Conservation (phyloP, 2,888 invertebrate genomes). For the Synanthedon myopaeformis region DNA sequence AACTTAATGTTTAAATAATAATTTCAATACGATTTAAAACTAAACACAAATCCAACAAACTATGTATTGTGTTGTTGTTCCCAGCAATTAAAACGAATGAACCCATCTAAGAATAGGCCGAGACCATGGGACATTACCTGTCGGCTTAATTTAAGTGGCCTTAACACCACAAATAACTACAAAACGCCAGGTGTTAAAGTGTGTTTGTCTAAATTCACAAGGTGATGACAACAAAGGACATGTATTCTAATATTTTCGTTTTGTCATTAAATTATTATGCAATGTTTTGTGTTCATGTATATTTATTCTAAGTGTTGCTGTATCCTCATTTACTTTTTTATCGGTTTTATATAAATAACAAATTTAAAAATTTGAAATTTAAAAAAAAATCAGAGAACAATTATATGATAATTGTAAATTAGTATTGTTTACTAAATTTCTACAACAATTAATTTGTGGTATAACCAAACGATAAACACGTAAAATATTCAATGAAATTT, state of each 20-base stretch:
- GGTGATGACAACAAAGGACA: neutral
- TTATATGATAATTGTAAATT: no score
- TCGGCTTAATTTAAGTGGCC: neutral
- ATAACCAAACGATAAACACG: no score
- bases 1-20: neutral
- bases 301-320: no score
- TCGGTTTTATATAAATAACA: no score
- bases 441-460: no score
- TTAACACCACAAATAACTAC: neutral
- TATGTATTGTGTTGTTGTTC: neutral
- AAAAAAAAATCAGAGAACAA: no score
- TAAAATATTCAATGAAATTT: neutral
- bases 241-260: neutral
- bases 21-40: neutral
- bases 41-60: neutral
- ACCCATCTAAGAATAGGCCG: neutral
- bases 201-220: neutral
- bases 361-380: no score
- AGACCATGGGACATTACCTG: neutral
- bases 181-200: neutral
- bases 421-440: no score
- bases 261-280: neutral
- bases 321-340: no score
- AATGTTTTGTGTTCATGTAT: no score
- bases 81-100: neutral